A percentile compares a stretch with the other conserved stretches of the same genome.
phyloP scores from a whole-genome alignment of 2,113 vertebrate species.

The Callionymus lyra region DNA sequence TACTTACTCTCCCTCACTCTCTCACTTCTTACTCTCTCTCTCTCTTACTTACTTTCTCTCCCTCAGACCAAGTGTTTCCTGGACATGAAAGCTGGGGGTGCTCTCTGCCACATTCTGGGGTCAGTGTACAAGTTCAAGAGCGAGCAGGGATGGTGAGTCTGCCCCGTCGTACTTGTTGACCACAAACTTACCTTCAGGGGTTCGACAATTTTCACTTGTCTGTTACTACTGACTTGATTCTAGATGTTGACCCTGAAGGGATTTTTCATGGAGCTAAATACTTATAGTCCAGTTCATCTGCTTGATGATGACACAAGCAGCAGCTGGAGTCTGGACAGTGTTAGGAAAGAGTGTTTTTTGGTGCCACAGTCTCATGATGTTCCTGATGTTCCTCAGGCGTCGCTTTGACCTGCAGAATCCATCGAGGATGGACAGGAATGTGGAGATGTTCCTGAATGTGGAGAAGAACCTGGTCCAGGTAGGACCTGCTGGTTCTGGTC shows the following conservation, averaged over 20 bases:
- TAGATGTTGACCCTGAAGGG: no score
- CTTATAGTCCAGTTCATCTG: no score
- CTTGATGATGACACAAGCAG: no score
- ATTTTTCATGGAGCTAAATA: no score
- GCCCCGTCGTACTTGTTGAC: not conserved
- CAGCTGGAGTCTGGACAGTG: no score
- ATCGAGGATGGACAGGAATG: constrained; percentile 94
- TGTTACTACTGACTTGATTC: no score
- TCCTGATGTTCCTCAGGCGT: constrained; percentile 66
- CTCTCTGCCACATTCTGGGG: constrained; percentile 92
- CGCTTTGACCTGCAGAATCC: constrained; percentile 96
- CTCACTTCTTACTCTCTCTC: constrained; percentile 69
- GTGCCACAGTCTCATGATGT: no score
- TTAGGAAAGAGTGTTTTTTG: no score
- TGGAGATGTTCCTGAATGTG: constrained; percentile 98
- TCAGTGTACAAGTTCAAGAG: constrained; percentile 97
- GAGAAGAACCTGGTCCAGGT: constrained; percentile 96
- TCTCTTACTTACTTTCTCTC: not conserved
- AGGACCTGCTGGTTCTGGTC: constrained; percentile 2
- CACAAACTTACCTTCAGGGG: no score
- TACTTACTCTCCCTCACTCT: constrained; percentile 6
- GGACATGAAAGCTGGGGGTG: constrained; percentile 94
- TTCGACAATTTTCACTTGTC: no score
- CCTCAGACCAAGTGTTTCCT: constrained; percentile 91
- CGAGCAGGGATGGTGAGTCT: constrained; percentile 93